These are phyloP conservation scores for Ictalurus furcatus DNA, from an alignment of 2,113 vertebrate genomes.

Conservation along the genomic window DNA sequence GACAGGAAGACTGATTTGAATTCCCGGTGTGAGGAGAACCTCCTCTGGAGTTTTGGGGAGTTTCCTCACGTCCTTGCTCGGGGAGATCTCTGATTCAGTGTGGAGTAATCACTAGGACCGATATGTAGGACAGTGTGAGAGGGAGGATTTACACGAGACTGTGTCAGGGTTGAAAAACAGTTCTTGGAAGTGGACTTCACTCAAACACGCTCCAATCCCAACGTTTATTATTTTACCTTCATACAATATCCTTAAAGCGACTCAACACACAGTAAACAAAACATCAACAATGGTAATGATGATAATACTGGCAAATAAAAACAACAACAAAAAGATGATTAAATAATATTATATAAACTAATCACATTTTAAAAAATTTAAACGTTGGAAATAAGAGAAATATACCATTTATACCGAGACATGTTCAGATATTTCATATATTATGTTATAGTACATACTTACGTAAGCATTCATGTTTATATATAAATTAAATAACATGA, in stretches of 20 bases:
- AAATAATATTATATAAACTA: not conserved
- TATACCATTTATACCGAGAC: too few relatives aligned
- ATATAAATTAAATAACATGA: too few relatives aligned
- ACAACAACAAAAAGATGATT: not conserved
- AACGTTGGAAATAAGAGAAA: too few relatives aligned
- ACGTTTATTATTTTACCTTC: not conserved
- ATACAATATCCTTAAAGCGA: constrained; percentile 25
- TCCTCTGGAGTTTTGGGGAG: not conserved
- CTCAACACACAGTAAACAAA: not conserved
- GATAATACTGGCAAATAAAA: not conserved
- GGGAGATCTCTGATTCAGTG: not conserved
- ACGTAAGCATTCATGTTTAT: too few relatives aligned
- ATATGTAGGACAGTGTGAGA: not conserved
- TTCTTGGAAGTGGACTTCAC: not conserved
- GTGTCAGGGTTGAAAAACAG: not conserved
- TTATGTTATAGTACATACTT: too few relatives aligned
- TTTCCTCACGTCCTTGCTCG: not conserved
- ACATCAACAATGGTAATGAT: not conserved
- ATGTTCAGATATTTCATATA: too few relatives aligned
- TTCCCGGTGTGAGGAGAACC: not conserved
- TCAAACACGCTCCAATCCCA: not conserved
- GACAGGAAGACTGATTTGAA: not conserved
- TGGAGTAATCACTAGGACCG: not conserved
- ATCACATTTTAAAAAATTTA: too few relatives aligned
- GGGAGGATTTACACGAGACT: not conserved